phyloP scores from a whole-genome alignment of 92 coral and sea anemone species.

The Hydrozoanthus gracilis region DNA sequence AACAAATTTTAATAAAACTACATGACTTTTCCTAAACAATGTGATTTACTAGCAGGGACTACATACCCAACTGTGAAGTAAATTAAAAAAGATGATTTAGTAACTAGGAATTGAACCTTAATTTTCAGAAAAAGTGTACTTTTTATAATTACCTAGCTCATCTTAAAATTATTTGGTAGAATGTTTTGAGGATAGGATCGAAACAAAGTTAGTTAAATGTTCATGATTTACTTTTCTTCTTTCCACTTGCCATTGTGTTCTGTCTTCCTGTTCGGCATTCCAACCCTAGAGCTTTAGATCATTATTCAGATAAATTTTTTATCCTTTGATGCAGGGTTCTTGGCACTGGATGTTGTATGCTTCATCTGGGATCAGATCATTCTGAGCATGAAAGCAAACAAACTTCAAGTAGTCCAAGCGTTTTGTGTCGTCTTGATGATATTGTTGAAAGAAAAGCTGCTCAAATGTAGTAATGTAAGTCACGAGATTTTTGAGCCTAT shows the following conservation, averaged over 20 bases:
- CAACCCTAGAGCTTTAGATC: too few species aligned
- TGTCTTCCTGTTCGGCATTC: too few species aligned
- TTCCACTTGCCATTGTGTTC: too few species aligned
- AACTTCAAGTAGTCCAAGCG: slow-evolving; percentile 72
- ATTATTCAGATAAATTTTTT: neutral
- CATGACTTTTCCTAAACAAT: too few species aligned
- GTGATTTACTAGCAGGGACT: too few species aligned
- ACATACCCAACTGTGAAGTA: too few species aligned
- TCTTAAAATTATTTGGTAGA: neutral
- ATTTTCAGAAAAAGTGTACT: too few species aligned
- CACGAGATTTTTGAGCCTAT: neutral
- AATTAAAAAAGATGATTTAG: too few species aligned
- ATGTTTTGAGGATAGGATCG: neutral
- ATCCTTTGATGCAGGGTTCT: slow-evolving; percentile 58
- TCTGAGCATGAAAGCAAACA: slow-evolving; percentile 62
- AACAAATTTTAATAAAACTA: too few species aligned
- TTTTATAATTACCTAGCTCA: neutral
- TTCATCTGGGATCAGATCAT: slow-evolving; percentile 90
- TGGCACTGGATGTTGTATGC: slow-evolving; percentile 77
- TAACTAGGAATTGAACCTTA: too few species aligned
- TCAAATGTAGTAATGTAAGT: slow-evolving; percentile 75
- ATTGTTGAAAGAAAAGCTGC: slow-evolving; percentile 62
- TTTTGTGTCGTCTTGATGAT: slow-evolving; percentile 73
- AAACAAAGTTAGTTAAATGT: neutral
- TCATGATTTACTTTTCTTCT: too few species aligned